These are phyloP conservation scores for Eubasilissa splendida DNA, from an alignment of 2,888 invertebrate species.

Conservation along the genomic window DNA sequence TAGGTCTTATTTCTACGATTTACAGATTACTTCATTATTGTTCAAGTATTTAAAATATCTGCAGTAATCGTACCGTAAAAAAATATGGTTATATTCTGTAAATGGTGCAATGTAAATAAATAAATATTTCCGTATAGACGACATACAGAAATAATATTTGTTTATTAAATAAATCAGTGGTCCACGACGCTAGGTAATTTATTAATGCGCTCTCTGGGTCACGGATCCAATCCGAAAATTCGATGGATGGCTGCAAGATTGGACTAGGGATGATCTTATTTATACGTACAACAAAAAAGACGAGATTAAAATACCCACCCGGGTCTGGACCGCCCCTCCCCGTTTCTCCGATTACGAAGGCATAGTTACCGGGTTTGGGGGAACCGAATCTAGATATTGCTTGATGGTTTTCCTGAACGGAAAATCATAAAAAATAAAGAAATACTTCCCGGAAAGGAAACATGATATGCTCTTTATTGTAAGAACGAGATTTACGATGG, in stretches of 20 bases:
- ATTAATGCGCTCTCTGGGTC: no score
- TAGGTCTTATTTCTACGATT: no score
- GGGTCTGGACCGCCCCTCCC: neutral
- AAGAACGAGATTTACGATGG: conserved; percentile 21
- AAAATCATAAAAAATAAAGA: conserved; percentile 23
- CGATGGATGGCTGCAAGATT: neutral
- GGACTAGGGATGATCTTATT: conserved; percentile 3
- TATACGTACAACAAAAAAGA: conserved; percentile 1
- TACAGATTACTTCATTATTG: no score
- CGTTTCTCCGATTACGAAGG: conserved; percentile 10
- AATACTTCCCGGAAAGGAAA: conserved; percentile 8
- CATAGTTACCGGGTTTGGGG: conserved; percentile 22
- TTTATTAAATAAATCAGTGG: no score
- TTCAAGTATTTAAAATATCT: no score
- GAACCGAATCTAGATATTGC: conserved; percentile 18
- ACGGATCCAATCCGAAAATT: no score
- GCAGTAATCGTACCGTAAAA: no score
- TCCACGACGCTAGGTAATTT: no score
- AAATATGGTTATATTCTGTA: no score
- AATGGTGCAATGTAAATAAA: no score
- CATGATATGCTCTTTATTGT: conserved; percentile 27
- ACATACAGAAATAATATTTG: no score
- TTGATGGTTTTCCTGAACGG: conserved; percentile 25
- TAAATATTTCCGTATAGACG: no score
- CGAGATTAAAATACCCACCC: neutral